Conservation (phyloP, 2,888 invertebrate species). For the Ephialtes manifestator region DNA sequence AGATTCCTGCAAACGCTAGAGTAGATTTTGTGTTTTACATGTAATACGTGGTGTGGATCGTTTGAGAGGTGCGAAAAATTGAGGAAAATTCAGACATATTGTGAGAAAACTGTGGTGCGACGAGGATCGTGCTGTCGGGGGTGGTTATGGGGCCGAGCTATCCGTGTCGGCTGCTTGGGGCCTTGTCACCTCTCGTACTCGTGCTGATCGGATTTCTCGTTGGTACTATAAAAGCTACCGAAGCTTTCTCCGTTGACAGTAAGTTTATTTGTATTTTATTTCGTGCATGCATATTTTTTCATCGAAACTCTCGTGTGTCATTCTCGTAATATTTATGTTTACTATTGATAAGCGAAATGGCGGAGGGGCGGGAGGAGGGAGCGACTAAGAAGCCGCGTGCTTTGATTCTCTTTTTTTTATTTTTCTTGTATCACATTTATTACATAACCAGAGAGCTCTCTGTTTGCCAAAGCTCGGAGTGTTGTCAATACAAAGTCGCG, state of each 20-base stretch:
- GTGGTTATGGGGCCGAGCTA: conserved; percentile 81
- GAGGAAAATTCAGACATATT: conserved; percentile 14
- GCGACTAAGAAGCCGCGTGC: background rate
- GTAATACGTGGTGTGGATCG: conserved; percentile 32
- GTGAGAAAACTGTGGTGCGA: conserved; percentile 67
- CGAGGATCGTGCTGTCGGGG: conserved; percentile 72
- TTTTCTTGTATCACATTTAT: conserved; percentile 35
- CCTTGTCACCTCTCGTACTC: conserved; percentile 75
- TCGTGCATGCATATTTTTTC: background rate
- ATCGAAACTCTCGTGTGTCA: background rate
- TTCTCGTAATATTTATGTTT: conserved; percentile 23
- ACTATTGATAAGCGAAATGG: conserved; percentile 20
- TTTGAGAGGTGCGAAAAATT: background rate
- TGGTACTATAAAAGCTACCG: conserved; percentile 65
- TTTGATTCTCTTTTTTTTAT: background rate
- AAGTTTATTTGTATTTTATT: conserved; percentile 67
- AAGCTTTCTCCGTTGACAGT: conserved; percentile 76
- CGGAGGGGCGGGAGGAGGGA: background rate
- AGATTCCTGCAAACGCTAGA: conserved; percentile 2
- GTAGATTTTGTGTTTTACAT: conserved; percentile 6
- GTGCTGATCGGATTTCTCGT: conserved; percentile 72
- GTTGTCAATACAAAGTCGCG: conserved; percentile 65
- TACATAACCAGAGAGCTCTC: conserved; percentile 31
- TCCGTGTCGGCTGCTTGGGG: conserved; percentile 75
- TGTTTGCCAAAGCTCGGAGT: conserved; percentile 46